phyloP scores from a whole-genome alignment of 2,113 vertebrate species.

The Xenopus tropicalis region DNA sequence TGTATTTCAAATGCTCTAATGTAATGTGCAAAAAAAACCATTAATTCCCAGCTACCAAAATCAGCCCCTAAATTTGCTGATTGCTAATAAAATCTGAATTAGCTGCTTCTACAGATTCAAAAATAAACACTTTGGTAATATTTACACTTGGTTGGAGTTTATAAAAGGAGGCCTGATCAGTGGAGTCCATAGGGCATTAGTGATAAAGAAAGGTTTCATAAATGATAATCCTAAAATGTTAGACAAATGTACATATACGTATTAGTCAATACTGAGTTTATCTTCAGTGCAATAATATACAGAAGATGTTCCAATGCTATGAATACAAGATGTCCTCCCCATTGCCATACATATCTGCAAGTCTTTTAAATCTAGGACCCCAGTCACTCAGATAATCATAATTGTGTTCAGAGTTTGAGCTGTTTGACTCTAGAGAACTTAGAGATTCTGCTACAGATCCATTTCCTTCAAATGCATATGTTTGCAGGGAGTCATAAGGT shows the following conservation, averaged over 20 bases:
- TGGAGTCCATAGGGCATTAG: conserved; percentile 55
- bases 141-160: conserved; percentile 53
- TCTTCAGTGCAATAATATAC: conserved; percentile 55
- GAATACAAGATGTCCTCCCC: conserved; percentile 77
- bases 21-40: too few species aligned
- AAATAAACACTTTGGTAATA: not conserved
- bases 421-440: conserved; percentile 90
- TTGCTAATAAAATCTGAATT: not conserved
- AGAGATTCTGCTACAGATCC: conserved; percentile 91
- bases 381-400: conserved; percentile 96
- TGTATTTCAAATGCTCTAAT: too few species aligned
- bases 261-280: conserved; percentile 26
- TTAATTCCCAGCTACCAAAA: not conserved
- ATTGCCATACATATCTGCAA: conserved; percentile 92
- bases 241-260: conserved; percentile 57
- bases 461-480: conserved; percentile 88
- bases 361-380: conserved; percentile 93
- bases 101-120: conserved; percentile 59
- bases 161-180: conserved; percentile 59
- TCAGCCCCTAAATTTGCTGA: not conserved
- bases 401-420: conserved; percentile 94
- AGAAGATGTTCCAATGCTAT: conserved; percentile 69
- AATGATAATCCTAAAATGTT: conserved; percentile 55
- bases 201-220: conserved; percentile 56
- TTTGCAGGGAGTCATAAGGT: conserved; percentile 93